Evolutionary conservation across 37 sponge, comb jelly and placozoan genomes (phyloP).

Genomic region (Ephydatia muelleri): DNA sequence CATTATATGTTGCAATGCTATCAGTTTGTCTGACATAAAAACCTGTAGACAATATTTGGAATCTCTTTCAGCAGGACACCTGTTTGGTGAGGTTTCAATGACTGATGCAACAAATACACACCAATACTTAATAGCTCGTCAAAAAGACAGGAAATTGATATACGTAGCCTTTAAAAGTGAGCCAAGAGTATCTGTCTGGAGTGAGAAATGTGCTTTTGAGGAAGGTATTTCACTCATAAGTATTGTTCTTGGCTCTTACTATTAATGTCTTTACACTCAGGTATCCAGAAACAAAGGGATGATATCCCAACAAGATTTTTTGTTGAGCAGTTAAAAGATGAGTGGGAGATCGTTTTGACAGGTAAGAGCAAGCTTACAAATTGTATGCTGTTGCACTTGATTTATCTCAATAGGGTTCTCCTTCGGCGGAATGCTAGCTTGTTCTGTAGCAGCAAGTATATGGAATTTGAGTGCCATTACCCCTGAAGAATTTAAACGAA

Average conservation of each 20-base stretch:
- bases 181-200: constrained; percentile 32
- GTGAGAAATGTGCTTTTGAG: constrained; percentile 17
- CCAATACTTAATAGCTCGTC: constrained; percentile 54
- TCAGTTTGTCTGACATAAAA: constrained; percentile 7
- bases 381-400: neutral
- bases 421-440: constrained; percentile 61
- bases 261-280: neutral
- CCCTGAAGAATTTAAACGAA: constrained; percentile 14
- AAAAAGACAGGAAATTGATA: constrained; percentile 3
- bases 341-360: constrained; percentile 47
- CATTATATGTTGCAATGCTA: constrained; percentile 39
- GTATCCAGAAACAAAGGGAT: constrained; percentile 22
- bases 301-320: constrained; percentile 52
- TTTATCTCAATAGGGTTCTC: constrained; percentile 48
- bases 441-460: constrained; percentile 33
- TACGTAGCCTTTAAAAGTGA: constrained; percentile 56
- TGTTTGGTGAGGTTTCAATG: constrained; percentile 45
- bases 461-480: constrained; percentile 26
- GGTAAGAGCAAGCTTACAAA: constrained; percentile 41
- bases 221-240: constrained; percentile 19
- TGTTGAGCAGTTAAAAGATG: constrained; percentile 36
- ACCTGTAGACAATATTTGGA: constrained; percentile 1
- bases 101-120: constrained; percentile 23
- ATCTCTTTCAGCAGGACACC: neutral
- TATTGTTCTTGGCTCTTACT: neutral